phyloP scores from a whole-genome alignment of 2,113 vertebrate genomes.

The Leptocoma aspasia region DNA sequence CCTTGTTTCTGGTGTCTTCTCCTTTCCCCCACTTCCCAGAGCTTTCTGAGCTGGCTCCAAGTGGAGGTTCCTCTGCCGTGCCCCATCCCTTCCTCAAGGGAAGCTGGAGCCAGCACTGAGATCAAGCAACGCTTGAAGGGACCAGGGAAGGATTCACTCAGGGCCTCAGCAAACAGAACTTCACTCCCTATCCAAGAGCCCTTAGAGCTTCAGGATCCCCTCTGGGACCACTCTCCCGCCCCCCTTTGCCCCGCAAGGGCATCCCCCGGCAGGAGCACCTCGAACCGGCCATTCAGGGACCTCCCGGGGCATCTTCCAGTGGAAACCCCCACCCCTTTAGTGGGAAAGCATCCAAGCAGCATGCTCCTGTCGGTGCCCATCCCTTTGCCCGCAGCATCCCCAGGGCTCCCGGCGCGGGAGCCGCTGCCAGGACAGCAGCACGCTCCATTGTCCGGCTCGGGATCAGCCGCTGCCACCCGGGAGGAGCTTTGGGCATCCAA shows the following conservation, averaged over 20 bases:
- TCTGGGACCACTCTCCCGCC: neutral
- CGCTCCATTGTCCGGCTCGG: neutral
- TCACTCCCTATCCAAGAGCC: rapidly evolving
- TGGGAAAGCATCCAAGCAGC: neutral
- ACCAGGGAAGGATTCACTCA: neutral
- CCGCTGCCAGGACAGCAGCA: neutral
- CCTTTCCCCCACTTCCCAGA: neutral
- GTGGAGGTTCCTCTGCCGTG: rapidly evolving
- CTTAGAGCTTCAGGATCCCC: neutral
- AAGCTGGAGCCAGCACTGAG: rapidly evolving
- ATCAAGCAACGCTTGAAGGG: neutral
- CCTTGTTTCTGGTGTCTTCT: rapidly evolving
- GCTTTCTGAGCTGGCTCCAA: rapidly evolving
- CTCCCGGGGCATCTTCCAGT: neutral
- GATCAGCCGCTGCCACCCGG: neutral
- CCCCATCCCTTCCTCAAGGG: neutral
- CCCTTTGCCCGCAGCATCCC: neutral
- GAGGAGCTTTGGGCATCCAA: neutral
- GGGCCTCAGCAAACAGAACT: neutral
- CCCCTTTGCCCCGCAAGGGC: neutral
- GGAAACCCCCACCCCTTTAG: neutral
- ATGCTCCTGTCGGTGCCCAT: rapidly evolving
- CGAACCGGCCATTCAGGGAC: neutral
- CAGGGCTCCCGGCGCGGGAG: neutral
- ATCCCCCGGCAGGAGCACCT: neutral